Conservation (phyloP, 2,888 invertebrate genomes). For the Meghimatium bilineatum region DNA sequence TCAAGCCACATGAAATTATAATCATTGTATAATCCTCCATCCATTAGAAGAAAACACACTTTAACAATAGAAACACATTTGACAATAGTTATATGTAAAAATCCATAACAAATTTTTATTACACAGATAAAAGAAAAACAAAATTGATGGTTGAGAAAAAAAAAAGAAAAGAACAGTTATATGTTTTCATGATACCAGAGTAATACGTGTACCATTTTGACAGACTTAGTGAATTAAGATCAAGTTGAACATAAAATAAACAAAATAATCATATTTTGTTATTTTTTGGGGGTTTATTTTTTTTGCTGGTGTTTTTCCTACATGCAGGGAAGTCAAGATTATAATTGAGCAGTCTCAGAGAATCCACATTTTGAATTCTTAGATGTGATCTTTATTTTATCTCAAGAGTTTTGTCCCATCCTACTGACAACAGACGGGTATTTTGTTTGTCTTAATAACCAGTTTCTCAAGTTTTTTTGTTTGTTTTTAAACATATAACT, state of each 20-base stretch:
- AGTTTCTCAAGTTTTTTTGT: too few relatives aligned
- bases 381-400: background rate
- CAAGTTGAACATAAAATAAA: background rate
- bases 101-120: constrained; percentile 47
- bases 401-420: background rate
- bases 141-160: constrained; percentile 39
- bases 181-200: constrained; percentile 10
- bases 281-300: background rate
- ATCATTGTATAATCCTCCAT: too few relatives aligned
- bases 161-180: constrained; percentile 36
- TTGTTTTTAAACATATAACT: background rate
- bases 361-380: background rate
- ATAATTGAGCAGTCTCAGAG: background rate
- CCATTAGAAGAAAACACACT: background rate
- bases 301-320: background rate
- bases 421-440: background rate
- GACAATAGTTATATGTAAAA: constrained; percentile 32
- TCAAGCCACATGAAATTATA: too few relatives aligned
- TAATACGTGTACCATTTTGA: constrained; percentile 7
- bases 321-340: background rate
- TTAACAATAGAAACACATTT: background rate
- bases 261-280: background rate
- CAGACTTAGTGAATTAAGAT: constrained; percentile 7
- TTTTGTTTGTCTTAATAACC: background rate
- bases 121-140: constrained; percentile 45